Percentiles rank a stretch among this genome's conserved stretches.
Conservation (phyloP, 2,113 vertebrate species). For the Brevimyrus niger region DNA sequence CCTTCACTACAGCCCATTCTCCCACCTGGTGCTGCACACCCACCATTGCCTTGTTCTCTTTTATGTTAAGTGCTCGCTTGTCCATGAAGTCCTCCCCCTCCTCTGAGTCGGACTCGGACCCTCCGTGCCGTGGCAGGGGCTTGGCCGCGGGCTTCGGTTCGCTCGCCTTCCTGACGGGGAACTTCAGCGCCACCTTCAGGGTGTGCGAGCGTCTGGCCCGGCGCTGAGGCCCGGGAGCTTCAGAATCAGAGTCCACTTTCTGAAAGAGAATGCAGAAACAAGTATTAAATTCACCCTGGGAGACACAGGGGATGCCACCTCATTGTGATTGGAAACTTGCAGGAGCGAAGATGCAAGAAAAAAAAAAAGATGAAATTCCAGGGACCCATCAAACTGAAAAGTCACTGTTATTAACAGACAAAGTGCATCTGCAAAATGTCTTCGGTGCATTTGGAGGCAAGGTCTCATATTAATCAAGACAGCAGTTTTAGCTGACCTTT, state of each 20-base stretch:
- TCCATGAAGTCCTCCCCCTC: slow-evolving; percentile 69
- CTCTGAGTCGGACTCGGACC: slow-evolving; percentile 62
- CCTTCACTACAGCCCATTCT: fast-evolving
- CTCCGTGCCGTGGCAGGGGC: slow-evolving; percentile 30
- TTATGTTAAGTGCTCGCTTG: slow-evolving; percentile 93
- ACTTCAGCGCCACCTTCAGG: slow-evolving; percentile 79
- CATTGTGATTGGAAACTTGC: neutral
- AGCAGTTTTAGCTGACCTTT: slow-evolving; percentile 18
- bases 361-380: neutral
- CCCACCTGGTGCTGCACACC: neutral
- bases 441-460: neutral
- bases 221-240: slow-evolving; percentile 40
- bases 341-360: neutral
- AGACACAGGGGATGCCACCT: too few species aligned
- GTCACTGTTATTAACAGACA: slow-evolving; percentile 12
- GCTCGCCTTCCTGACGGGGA: slow-evolving; percentile 59
- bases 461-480: slow-evolving; percentile 16
- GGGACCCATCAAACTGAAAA: slow-evolving; percentile 11
- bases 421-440: slow-evolving; percentile 19
- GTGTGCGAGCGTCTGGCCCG: slow-evolving; percentile 38
- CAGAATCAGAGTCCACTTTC: slow-evolving; percentile 46
- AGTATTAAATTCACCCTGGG: neutral
- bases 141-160: slow-evolving; percentile 42
- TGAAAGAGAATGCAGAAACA: slow-evolving; percentile 23
- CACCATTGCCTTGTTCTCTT: slow-evolving; percentile 98